phyloP scores from a whole-genome alignment of 2,113 vertebrate genomes.

The Piprites chloris region DNA sequence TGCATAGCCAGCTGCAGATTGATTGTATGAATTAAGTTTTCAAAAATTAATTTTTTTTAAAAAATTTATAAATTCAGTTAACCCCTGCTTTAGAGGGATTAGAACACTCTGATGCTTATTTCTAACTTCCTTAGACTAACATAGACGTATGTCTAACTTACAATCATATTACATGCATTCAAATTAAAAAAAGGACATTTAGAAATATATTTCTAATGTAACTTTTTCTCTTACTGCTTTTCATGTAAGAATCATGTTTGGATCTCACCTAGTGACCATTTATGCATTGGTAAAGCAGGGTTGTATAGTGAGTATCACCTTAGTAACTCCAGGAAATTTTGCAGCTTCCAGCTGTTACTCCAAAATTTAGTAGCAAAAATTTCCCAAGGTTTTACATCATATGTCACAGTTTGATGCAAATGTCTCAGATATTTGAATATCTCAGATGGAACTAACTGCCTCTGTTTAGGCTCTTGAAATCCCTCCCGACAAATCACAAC shows the following conservation, averaged over 20 bases:
- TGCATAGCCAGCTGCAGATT: background rate
- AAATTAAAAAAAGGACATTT: background rate
- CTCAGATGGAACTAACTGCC: background rate
- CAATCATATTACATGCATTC: fast-evolving
- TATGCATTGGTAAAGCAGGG: background rate
- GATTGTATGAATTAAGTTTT: background rate
- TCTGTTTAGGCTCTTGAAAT: background rate
- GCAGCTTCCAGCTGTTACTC: background rate
- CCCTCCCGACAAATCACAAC: background rate
- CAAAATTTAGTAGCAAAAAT: background rate
- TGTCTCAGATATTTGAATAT: background rate
- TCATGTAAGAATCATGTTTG: background rate
- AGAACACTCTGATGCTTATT: background rate
- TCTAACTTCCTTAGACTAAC: background rate
- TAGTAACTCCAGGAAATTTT: background rate
- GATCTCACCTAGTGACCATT: background rate
- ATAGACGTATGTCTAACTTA: background rate
- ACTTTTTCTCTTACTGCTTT: background rate
- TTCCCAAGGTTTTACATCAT: background rate
- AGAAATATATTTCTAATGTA: background rate
- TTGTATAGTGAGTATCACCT: background rate
- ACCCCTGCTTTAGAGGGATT: background rate
- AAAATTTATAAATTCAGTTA: background rate
- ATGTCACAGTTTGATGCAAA: background rate
- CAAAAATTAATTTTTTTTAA: background rate